phyloP scores from a whole-genome alignment of 2,797 vertebrate genomes.

The Microctenopoma steveboyesi region DNA sequence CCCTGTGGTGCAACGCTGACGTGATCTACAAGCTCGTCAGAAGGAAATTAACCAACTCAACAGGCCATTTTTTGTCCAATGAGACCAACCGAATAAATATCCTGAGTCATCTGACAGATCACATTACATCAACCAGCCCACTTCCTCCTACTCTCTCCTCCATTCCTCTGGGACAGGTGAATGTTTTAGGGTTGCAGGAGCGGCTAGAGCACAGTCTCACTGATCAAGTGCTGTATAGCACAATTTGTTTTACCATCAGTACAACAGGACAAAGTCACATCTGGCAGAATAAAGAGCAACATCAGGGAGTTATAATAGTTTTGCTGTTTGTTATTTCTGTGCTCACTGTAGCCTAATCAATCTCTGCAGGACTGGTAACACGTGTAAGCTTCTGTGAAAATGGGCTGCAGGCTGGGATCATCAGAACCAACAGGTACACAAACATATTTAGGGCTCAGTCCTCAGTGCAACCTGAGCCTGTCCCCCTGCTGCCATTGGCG shows the following conservation, averaged over 20 bases:
- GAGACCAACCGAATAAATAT: constrained; percentile 56
- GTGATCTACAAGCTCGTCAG: constrained; percentile 70
- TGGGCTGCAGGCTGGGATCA: constrained; percentile 8
- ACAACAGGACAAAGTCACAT: neutral
- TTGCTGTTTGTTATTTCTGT: neutral
- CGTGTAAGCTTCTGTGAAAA: neutral
- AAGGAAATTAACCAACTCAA: constrained; percentile 73
- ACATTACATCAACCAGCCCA: constrained; percentile 43
- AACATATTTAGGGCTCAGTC: constrained; percentile 10
- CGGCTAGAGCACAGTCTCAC: neutral
- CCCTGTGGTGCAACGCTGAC: constrained; percentile 52
- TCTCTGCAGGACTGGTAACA: neutral
- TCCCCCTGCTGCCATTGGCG: constrained; percentile 54
- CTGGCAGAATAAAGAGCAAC: neutral
- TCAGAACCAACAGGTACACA: constrained; percentile 11
- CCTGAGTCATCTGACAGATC: constrained; percentile 37
- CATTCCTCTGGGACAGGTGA: constrained; percentile 43
- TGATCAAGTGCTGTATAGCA: constrained; percentile 1
- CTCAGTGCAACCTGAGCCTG: constrained; percentile 40
- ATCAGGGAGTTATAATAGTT: neutral
- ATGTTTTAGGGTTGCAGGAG: constrained; percentile 27
- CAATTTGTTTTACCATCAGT: neutral
- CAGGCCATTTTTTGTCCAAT: constrained; percentile 44
- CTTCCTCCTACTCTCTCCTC: constrained; percentile 34
- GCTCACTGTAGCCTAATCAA: neutral